Evolutionary conservation across 2,888 invertebrate genomes (phyloP), one percentile per base, ranked within the genome.

Genomic region (Sminthurinus aureus): DNA sequence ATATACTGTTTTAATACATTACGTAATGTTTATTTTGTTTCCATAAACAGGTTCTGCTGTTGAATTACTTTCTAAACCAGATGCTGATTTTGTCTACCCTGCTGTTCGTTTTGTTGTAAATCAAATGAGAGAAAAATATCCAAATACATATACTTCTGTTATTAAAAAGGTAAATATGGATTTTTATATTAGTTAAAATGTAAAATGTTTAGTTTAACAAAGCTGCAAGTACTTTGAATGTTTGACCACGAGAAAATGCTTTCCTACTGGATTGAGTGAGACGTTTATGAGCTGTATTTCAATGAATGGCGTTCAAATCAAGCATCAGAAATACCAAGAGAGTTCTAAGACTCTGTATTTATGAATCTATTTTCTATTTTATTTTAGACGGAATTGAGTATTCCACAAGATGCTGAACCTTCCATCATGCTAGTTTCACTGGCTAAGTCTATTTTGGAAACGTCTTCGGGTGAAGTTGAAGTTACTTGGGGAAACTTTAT

Each of bases 401-500:
- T 88, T 51, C 88, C 87, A 15, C 66, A 81, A n/a, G 87, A 87
- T 52, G 86, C 86, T 84, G 87, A 86, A 78, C 88, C 88, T 12
- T 87, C 87, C 0, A 84, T 86, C 13, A 86, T 88, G 67, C 83
- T 88, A 18, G 88, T 88, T 12, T 86, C 87, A 0, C 80, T 88
- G 51, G 87, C 88, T 4, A 88, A 88, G 82, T 84, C 83, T 9
- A 86, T 87, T 22, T 79, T 88, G 11, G 88, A 87, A 74, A 85
- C 85, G 74, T 73, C 76, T 13, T 79, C 79, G 66, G 88, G 88
- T 0, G 84, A 87, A 67, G 83, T 87, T 24, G 84, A 85, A 74
- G 85, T 87, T 83, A 85, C 84, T 52, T 88, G 88, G 88, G 88
- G 88, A 50, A 88, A 88, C 82, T 88, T 87, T 71, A 86, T 86